Base-by-base conservation (phyloP, 2,797 vertebrate species). In the Gobionotothen gibberifrons region DNA sequence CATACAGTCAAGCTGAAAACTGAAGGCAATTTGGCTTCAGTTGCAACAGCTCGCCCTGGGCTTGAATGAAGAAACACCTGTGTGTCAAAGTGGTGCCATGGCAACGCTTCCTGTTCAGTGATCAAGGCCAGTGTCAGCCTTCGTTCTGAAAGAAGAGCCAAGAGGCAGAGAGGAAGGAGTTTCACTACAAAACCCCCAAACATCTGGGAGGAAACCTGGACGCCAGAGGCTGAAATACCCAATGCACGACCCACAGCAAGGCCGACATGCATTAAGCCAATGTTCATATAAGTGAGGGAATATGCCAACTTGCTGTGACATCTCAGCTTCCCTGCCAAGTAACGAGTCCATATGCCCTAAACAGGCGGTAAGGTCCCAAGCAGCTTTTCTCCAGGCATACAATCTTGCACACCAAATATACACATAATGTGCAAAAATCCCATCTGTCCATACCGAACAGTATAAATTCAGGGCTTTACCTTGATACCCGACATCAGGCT, bases 61-160 rank as follows among this genome's bases (percentile, higher is more conserved):
- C 85, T 75, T 85, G 84, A 91, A 90, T 87, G 79, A 77, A 79
- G 84, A 86, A 90, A 90, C 90, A 90, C 89, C 89, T 91, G 85
- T 74, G 89, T 92, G 88, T 92, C 84, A 89, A 88, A 89, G 83
- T 69, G 86, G 78, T 85, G 82, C 86, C 79, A 90, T 87, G 81
- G 86, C 88, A 93, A 90, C 81, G 44, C 87, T 88, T 90, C 87
- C 85, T 85, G 79, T 72, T 89, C 83, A 84, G 78, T 85, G 85
- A 90, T 90, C 87, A 88, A 84, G 86, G 82, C 84, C 85, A 85
- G 78, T 54, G 3, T 70, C 83, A 87, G 47, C 76, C 65, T 78
- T 70, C 63, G 70, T 75, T 78, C 44, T 75, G 48, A 84, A 82
- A 78, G 65, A 58, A 75, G 59, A 84, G 78, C 79, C 70, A 66